Evolutionary conservation across 2,113 vertebrate genomes (phyloP).

Genomic region (Sus scrofa): DNA sequence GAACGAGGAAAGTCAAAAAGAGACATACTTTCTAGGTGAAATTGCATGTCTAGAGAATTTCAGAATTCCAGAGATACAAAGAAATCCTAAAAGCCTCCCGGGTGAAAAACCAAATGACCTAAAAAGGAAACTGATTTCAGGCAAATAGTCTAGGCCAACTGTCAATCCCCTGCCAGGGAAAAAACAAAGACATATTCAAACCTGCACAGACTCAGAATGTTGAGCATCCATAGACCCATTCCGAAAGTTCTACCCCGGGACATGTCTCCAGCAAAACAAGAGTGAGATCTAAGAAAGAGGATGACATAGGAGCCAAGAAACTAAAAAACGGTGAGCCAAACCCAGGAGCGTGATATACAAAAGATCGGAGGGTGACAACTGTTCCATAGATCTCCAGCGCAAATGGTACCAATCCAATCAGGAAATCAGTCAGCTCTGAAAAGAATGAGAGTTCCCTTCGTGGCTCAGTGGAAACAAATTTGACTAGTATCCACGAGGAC

Average conservation of each 20-base stretch:
- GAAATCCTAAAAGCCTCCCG: not conserved
- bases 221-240: not conserved
- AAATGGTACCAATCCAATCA: accelerated
- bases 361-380: accelerated
- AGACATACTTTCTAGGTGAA: not conserved
- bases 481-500: too few species aligned
- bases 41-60: not conserved
- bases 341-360: not conserved
- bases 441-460: too few species aligned
- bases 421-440: not conserved
- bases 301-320: not conserved
- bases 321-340: not conserved
- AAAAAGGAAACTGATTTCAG: not conserved
- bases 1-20: not conserved
- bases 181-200: not conserved
- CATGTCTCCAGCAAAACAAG: not conserved
- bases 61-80: not conserved
- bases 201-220: not conserved
- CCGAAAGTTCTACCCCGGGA: not conserved
- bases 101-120: not conserved
- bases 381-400: accelerated
- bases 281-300: not conserved
- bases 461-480: too few species aligned
- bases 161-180: not conserved
- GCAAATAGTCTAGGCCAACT: not conserved